These are phyloP conservation scores for Pantala flavescens DNA, from an alignment of 1,140 invertebrate genomes.

Conservation along the genomic window DNA sequence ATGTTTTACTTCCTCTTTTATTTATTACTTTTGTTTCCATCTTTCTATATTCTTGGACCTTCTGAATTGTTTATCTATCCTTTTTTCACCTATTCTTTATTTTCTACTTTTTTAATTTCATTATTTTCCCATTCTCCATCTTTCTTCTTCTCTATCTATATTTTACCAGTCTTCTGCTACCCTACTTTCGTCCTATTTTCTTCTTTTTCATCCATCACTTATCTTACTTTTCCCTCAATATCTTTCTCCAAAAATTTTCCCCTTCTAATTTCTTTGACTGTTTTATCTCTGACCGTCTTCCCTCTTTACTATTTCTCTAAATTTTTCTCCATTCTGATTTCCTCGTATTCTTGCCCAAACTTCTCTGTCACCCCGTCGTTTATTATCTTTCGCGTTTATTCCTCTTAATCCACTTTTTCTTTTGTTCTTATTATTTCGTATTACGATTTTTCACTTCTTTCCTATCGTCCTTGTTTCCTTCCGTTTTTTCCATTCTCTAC, in stretches of 20 bases:
- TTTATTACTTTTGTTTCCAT: too few species aligned
- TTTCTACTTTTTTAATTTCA: too few species aligned
- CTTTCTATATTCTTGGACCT: too few species aligned
- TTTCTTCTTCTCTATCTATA: not conserved
- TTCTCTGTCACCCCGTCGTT: not conserved
- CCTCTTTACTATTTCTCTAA: not conserved
- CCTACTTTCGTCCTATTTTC: too few species aligned
- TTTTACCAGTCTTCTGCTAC: too few species aligned
- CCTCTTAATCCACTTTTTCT: not conserved
- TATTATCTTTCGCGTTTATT: not conserved
- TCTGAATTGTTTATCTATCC: too few species aligned
- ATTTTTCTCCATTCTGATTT: not conserved
- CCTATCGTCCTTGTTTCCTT: not conserved
- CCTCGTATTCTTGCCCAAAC: not conserved
- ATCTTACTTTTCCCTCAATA: not conserved
- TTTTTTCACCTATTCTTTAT: too few species aligned
- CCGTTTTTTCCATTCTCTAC: not conserved
- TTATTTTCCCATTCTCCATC: not conserved
- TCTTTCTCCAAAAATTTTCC: not conserved
- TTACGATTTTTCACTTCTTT: not conserved
- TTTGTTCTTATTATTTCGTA: not conserved
- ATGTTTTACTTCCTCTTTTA: too few species aligned
- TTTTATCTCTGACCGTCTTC: not conserved
- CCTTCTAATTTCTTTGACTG: not conserved
- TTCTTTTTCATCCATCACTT: too few species aligned